Evolutionary conservation across 2,113 vertebrate species (phyloP).

Genomic region (Phylloscopus trochiloides): DNA sequence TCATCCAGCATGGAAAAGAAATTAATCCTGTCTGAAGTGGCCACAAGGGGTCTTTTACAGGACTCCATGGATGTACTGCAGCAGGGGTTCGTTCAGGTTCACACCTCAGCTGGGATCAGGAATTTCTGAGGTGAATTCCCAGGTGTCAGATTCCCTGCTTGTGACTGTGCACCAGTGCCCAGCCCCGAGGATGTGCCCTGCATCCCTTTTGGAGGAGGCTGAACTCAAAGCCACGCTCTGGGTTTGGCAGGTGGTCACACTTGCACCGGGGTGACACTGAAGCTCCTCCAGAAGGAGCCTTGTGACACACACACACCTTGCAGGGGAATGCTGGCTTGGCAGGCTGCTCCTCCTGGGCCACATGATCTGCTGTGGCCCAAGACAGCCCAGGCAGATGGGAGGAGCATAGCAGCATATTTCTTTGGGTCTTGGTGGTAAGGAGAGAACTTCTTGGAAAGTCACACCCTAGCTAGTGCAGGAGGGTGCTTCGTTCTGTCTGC

Average conservation of each 20-base stretch:
- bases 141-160: not conserved
- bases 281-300: not conserved
- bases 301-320: not conserved
- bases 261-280: rapidly evolving
- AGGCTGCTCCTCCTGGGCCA: not conserved
- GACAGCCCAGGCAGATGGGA: not conserved
- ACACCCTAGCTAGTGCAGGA: not conserved
- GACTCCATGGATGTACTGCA: not conserved
- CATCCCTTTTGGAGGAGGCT: not conserved
- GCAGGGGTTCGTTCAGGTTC: not conserved
- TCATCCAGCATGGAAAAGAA: not conserved
- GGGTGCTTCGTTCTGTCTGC: not conserved
- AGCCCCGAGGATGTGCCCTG: not conserved
- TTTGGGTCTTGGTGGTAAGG: not conserved
- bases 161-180: rapidly evolving
- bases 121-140: not conserved
- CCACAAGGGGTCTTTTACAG: not conserved
- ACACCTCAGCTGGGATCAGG: not conserved
- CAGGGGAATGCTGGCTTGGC: not conserved
- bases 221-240: rapidly evolving
- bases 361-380: not conserved
- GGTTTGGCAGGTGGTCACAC: rapidly evolving
- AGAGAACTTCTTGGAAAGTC: not conserved
- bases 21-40: not conserved
- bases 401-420: not conserved